Evolutionary conservation across 1,140 invertebrate species (phyloP).

Genomic region (Gryon sp.): DNA sequence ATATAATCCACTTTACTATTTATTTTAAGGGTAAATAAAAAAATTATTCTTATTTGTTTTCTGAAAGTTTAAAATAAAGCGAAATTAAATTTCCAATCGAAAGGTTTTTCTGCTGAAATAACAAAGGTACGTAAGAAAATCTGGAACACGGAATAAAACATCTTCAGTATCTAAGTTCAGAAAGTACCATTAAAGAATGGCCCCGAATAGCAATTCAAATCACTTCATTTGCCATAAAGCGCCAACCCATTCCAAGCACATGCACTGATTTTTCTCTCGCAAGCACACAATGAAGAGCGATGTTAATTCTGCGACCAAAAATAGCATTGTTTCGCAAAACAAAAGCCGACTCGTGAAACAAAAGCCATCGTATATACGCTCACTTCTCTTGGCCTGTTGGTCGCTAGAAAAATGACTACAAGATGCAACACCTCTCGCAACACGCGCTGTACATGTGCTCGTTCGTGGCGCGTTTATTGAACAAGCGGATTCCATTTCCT

Average conservation of each 20-base stretch:
- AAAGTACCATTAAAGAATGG: not conserved
- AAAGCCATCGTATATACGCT: constrained; percentile 26
- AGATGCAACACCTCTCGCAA: constrained; percentile 52
- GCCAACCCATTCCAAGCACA: constrained; percentile 22
- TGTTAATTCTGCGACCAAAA: constrained; percentile 44
- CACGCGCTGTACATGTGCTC: constrained; percentile 51
- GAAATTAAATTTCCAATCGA: too few species aligned
- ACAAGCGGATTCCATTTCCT: constrained; percentile 57
- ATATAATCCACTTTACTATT: too few species aligned
- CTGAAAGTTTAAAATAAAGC: too few species aligned
- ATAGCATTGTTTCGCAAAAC: constrained; percentile 53
- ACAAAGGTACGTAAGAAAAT: too few species aligned
- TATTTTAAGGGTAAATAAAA: too few species aligned
- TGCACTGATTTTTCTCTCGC: constrained; percentile 19
- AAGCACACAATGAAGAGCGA: constrained; percentile 30
- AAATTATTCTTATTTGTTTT: too few species aligned
- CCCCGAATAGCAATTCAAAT: constrained; percentile 24
- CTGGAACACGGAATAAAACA: too few species aligned
- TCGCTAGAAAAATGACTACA: constrained; percentile 51
- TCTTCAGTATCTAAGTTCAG: too few species aligned
- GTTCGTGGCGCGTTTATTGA: constrained; percentile 48
- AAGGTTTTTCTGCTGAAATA: too few species aligned
- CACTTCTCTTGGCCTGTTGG: not conserved
- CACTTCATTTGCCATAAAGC: constrained; percentile 42
- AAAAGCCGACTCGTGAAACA: constrained; percentile 37